These are phyloP conservation scores for Papilio polyxenes DNA, from an alignment of 1,140 invertebrate genomes.

Conservation along the genomic window DNA sequence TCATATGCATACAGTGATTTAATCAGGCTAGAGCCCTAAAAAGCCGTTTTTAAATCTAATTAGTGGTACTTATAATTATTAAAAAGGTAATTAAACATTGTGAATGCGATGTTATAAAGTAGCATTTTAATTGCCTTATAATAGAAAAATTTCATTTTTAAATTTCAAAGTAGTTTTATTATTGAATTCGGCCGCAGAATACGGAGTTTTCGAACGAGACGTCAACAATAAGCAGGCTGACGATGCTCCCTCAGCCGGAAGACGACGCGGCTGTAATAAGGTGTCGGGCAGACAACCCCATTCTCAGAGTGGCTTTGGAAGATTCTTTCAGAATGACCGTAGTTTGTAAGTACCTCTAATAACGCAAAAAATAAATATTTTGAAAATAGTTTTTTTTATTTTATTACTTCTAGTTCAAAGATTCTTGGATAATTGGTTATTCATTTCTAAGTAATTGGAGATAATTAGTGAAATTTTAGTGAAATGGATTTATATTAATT, in stretches of 20 bases:
- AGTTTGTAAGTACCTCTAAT: conserved; percentile 87
- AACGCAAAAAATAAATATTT: neutral
- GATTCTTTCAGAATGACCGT: conserved; percentile 91
- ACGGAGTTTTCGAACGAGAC: conserved; percentile 79
- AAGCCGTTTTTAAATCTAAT: too few species aligned
- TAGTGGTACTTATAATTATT: neutral
- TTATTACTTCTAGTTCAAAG: neutral
- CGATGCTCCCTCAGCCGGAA: conserved; percentile 89
- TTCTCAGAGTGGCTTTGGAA: conserved; percentile 86
- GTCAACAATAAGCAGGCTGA: conserved; percentile 87
- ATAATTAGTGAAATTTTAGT: too few species aligned
- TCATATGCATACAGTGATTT: too few species aligned
- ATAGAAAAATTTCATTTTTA: neutral
- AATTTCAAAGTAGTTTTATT: conserved; percentile 1
- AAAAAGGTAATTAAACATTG: neutral
- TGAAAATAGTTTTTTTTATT: neutral
- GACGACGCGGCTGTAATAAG: conserved; percentile 91
- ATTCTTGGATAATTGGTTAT: neutral
- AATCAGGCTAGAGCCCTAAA: too few species aligned
- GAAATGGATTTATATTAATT: too few species aligned
- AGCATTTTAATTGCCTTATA: neutral
- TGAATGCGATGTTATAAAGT: neutral
- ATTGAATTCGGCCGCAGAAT: conserved; percentile 54
- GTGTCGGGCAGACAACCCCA: conserved; percentile 91
- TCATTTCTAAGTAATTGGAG: too few species aligned